A percentile compares a stretch with the other conserved stretches of the same genome.
These are phyloP conservation scores for Tachyglossus aculeatus DNA, from an alignment of 2,797 vertebrate species.

Conservation along the genomic window DNA sequence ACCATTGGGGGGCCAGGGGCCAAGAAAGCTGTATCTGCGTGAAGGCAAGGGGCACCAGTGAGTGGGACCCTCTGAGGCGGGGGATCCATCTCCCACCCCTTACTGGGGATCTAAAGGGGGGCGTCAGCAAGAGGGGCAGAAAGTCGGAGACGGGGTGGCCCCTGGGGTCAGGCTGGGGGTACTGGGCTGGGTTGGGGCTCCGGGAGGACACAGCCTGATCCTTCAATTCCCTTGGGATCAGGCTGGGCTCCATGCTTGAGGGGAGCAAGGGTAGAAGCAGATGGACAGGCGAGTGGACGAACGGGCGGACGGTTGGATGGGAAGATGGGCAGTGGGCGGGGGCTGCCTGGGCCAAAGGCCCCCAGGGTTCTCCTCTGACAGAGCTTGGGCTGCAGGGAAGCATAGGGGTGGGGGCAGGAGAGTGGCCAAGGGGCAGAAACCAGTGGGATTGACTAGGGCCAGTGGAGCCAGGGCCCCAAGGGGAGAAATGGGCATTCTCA, in stretches of 20 bases:
- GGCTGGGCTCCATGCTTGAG: background rate
- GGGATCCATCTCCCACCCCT: background rate
- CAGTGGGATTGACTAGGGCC: too few relatives aligned
- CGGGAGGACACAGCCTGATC: background rate
- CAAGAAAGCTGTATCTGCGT: too few relatives aligned
- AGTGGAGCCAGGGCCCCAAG: too few relatives aligned
- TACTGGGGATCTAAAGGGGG: background rate
- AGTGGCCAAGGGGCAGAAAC: too few relatives aligned
- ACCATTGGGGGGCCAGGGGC: too few relatives aligned
- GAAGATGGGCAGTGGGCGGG: too few relatives aligned
- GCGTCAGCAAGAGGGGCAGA: fast-evolving
- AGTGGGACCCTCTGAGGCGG: background rate
- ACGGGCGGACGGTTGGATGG: too few relatives aligned
- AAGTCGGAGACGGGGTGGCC: background rate
- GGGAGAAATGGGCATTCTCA: too few relatives aligned
- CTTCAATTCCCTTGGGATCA: background rate
- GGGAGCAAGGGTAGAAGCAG: background rate
- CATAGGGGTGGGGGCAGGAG: too few relatives aligned
- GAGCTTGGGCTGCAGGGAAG: too few relatives aligned
- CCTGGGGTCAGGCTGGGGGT: background rate
- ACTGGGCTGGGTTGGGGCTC: background rate
- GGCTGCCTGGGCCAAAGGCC: too few relatives aligned
- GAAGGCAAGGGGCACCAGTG: background rate
- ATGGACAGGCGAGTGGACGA: background rate
- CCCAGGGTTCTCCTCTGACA: background rate